A percentile compares a stretch with the other conserved stretches of the same genome.
Evolutionary conservation across 2,113 vertebrate genomes (phyloP).

Genomic region (Ginglymostoma cirratum): DNA sequence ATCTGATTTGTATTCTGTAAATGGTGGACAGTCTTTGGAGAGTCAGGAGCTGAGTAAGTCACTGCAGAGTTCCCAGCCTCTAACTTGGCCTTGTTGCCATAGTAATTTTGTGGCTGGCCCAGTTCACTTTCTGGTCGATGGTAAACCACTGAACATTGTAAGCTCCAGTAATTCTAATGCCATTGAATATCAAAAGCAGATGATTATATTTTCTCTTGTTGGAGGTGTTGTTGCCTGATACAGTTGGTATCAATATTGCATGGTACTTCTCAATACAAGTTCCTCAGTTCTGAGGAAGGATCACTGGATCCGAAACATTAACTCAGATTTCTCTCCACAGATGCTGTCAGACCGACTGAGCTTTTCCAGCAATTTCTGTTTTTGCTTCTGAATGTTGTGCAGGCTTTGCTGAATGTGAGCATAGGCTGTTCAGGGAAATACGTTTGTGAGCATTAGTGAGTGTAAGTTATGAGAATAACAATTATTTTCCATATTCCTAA

Average conservation of each 20-base stretch:
- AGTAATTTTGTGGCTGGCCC: not conserved
- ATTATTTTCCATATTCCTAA: not conserved
- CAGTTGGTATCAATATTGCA: too few relatives aligned
- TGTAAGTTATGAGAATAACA: not conserved
- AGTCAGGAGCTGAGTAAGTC: not conserved
- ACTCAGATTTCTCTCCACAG: too few relatives aligned
- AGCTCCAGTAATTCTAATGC: not conserved
- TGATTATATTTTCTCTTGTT: not conserved
- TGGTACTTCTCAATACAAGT: too few relatives aligned
- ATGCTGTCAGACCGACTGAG: too few relatives aligned
- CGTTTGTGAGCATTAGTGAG: not conserved
- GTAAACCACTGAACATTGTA: not conserved
- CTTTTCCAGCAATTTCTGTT: too few relatives aligned
- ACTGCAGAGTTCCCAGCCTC: not conserved
- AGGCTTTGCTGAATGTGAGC: too few relatives aligned
- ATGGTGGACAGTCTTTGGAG: not conserved
- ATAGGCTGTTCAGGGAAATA: not conserved
- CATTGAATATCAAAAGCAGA: not conserved
- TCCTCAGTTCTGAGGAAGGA: too few relatives aligned
- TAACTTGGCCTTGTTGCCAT: not conserved
- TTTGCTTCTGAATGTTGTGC: too few relatives aligned
- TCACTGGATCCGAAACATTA: too few relatives aligned
- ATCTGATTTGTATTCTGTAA: too few relatives aligned
- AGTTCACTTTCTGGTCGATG: not conserved
- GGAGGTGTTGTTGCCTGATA: too few relatives aligned